Base-by-base conservation (phyloP, 2,113 vertebrate species). In the Micromys minutus region DNA sequence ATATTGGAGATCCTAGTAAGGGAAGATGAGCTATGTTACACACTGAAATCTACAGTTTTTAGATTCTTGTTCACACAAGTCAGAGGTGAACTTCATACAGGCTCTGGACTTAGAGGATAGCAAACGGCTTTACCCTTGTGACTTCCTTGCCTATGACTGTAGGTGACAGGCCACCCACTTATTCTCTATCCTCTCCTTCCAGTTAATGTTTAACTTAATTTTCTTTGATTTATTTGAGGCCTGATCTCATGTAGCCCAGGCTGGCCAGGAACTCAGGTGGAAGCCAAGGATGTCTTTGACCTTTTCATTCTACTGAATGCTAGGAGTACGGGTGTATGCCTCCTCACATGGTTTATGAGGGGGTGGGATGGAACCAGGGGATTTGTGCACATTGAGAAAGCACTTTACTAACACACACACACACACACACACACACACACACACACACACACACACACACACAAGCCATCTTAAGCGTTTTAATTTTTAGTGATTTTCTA, bases 51-150 rank as follows among this genome's bases (percentile, higher is more conserved):
- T 76, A 65, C 93, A 42, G 77, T 24, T 81, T 76, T 55, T 89
- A 65, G 69, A 75, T 55, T 80, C 11, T 72, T 91, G 16, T 79
- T 91, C 21, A 84, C 15, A 50, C 52, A 67, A 95, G n/a, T 65
- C 52, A 91, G 52, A 47, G 31, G 31, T n/a, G 24, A 50, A 47
- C 39, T 15, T 87, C 42, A n/a, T 61, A 57, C 29, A 31, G 2
- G 15, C 3, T 12, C 50, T 69, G 69, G 36, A 11, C 29, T 79
- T 57, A 36, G 72, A 50, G 39, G 7, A 50, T 39, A 10, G 39
- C 55, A 4, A 7, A 36, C 0, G 9, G n/a, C n/a, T 74, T 74
- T 2, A 50, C 1, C 16, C 5, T 67, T 85, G 34, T 1, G 17
- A 95, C 67, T 85, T n/a, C 45, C 13, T 5, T 31, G 72, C 2